phyloP scores from a whole-genome alignment of 2,888 invertebrate genomes.

The Sinotaia quadrata region DNA sequence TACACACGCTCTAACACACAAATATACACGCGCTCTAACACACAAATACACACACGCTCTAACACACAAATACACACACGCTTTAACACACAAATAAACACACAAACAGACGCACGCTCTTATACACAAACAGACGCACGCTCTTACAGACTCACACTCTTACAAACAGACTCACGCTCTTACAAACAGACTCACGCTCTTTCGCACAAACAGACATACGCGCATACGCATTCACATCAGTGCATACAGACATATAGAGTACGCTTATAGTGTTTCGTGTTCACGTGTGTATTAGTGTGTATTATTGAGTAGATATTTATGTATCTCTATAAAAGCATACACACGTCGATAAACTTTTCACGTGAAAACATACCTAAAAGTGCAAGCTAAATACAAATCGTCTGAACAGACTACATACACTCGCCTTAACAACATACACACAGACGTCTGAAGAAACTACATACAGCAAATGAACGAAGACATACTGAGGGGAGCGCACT shows the following conservation, averaged over 20 bases:
- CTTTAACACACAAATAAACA: not conserved
- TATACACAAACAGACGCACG: not conserved
- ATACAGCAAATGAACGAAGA: no score
- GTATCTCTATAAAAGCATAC: no score
- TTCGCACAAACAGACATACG: not conserved
- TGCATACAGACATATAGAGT: not conserved
- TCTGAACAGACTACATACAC: no score
- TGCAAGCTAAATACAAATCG: no score
- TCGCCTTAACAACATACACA: no score
- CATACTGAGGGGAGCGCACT: no score
- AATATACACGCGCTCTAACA: constrained; percentile 3
- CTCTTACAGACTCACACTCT: constrained; percentile 2
- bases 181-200: not conserved
- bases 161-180: constrained; percentile 1
- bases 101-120: not conserved
- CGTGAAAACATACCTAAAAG: no score
- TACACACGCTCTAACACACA: constrained; percentile 1
- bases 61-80: not conserved
- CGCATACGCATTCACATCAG: not conserved
- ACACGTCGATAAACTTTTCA: no score
- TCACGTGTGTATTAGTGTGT: no score
- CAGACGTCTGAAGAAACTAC: no score
- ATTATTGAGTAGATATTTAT: no score
- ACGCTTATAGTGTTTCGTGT: no score
- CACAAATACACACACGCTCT: not conserved